A percentile compares a stretch with the other conserved stretches of the same genome.
Evolutionary conservation across 2,888 invertebrate genomes (phyloP).

Genomic region (Macroteleia sp.): DNA sequence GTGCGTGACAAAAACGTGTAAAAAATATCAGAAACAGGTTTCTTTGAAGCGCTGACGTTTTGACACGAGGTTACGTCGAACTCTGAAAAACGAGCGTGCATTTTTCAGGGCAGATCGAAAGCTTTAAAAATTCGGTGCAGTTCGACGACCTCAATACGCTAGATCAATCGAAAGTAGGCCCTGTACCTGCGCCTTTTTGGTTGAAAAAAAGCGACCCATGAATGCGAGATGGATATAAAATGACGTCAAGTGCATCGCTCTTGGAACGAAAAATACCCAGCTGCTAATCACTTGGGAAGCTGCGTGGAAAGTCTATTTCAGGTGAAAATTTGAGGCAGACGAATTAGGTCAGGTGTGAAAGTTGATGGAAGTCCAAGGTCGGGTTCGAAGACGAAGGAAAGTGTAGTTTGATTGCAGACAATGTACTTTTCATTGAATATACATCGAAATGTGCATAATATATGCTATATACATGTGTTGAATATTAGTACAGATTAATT

Average conservation of each 20-base stretch:
- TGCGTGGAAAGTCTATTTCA: slow-evolving; percentile 17
- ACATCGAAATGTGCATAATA: too few species aligned
- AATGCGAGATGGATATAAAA: slow-evolving; percentile 19
- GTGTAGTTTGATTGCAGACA: too few species aligned
- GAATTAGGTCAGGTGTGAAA: slow-evolving; percentile 32
- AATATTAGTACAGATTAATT: too few species aligned
- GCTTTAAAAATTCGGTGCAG: slow-evolving; percentile 12
- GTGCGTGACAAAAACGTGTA: neutral
- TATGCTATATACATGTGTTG: too few species aligned
- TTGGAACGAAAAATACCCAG: slow-evolving; percentile 30
- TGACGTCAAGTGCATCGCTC: slow-evolving; percentile 41
- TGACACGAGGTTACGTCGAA: slow-evolving; percentile 17
- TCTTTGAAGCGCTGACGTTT: slow-evolving; percentile 32
- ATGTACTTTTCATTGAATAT: too few species aligned
- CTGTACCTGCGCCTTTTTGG: slow-evolving; percentile 30
- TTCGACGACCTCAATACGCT: slow-evolving; percentile 32
- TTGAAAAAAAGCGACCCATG: slow-evolving; percentile 11
- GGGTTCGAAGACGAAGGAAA: neutral
- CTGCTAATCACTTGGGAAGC: slow-evolving; percentile 30
- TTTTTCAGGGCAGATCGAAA: slow-evolving; percentile 12
- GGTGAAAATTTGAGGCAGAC: slow-evolving; percentile 9
- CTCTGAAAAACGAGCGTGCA: slow-evolving; percentile 21
- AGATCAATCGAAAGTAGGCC: slow-evolving; percentile 39
- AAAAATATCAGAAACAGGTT: slow-evolving; percentile 42
- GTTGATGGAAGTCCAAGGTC: slow-evolving; percentile 13